Evolutionary conservation across 2,797 vertebrate species (phyloP).

Genomic region (Selene dorsalis): DNA sequence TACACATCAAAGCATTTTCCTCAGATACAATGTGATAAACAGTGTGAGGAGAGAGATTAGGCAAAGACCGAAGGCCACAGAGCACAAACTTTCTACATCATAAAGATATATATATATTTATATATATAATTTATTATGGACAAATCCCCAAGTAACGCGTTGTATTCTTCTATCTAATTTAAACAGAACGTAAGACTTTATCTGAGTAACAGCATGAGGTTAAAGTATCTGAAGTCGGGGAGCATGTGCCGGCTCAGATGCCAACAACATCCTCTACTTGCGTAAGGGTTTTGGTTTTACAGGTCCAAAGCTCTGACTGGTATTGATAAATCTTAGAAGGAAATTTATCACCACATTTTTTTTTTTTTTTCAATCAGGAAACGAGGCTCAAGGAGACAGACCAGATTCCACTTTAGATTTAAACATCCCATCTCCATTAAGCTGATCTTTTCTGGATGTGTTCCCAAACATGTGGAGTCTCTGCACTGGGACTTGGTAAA

Average conservation of each 20-base stretch:
- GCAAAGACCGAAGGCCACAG: constrained; percentile 69
- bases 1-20: constrained; percentile 69
- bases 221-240: constrained; percentile 43
- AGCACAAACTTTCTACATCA: constrained; percentile 74
- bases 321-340: constrained; percentile 18
- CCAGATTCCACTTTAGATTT: constrained; percentile 63
- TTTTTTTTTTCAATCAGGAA: background rate
- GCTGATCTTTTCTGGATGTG: constrained; percentile 20
- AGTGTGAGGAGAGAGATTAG: constrained; percentile 63
- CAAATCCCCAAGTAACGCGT: constrained; percentile 48
- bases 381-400: constrained; percentile 36
- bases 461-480: background rate
- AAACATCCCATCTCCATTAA: constrained; percentile 23
- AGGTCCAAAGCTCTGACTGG: constrained; percentile 24
- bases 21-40: constrained; percentile 55
- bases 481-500: background rate
- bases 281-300: constrained; percentile 57
- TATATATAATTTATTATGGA: constrained; percentile 70
- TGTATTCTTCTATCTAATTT: constrained; percentile 50
- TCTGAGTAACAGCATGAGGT: constrained; percentile 64
- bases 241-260: constrained; percentile 34
- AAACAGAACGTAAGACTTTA: constrained; percentile 59
- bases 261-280: constrained; percentile 24
- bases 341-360: constrained; percentile 27
- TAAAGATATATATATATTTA: constrained; percentile 64